These are phyloP conservation scores for Graphium colonna DNA, from an alignment of 2,888 invertebrate genomes.

Conservation along the genomic window DNA sequence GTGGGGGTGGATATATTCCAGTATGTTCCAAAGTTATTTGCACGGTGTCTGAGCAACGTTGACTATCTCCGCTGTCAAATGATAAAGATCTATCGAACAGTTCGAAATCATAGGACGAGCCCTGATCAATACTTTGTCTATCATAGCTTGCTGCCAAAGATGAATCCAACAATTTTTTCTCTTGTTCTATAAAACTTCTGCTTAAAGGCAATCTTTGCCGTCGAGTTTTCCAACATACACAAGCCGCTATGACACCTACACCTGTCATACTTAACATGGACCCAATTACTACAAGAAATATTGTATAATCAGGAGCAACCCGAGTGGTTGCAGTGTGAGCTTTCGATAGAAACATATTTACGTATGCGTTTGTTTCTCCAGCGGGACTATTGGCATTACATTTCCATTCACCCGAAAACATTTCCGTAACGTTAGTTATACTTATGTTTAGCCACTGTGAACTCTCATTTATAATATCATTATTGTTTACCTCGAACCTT, in stretches of 20 bases:
- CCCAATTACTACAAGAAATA: conserved; percentile 85
- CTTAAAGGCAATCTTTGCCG: conserved; percentile 85
- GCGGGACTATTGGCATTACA: conserved; percentile 87
- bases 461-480: conserved; percentile 68
- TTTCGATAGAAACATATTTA: conserved; percentile 73
- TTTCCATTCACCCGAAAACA: conserved; percentile 91
- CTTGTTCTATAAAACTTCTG: conserved; percentile 91
- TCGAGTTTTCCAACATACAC: conserved; percentile 82
- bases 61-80: conserved; percentile 70
- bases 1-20: conserved; percentile 66
- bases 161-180: conserved; percentile 90
- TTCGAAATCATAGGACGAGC: conserved; percentile 72
- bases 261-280: conserved; percentile 84
- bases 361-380: conserved; percentile 81
- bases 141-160: conserved; percentile 83
- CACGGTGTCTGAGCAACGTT: conserved; percentile 77
- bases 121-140: conserved; percentile 83
- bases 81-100: conserved; percentile 75
- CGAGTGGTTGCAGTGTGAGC: conserved; percentile 88
- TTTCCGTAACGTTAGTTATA: conserved; percentile 88
- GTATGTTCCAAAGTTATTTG: conserved; percentile 81
- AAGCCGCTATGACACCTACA: conserved; percentile 76
- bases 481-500: conserved; percentile 58
- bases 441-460: conserved; percentile 90
- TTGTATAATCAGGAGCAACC: conserved; percentile 85